Evolutionary conservation across 37 sponge, comb jelly and placozoan species (phyloP), one percentile per base, ranked within the genome.

Genomic region (Geodia barretti): DNA sequence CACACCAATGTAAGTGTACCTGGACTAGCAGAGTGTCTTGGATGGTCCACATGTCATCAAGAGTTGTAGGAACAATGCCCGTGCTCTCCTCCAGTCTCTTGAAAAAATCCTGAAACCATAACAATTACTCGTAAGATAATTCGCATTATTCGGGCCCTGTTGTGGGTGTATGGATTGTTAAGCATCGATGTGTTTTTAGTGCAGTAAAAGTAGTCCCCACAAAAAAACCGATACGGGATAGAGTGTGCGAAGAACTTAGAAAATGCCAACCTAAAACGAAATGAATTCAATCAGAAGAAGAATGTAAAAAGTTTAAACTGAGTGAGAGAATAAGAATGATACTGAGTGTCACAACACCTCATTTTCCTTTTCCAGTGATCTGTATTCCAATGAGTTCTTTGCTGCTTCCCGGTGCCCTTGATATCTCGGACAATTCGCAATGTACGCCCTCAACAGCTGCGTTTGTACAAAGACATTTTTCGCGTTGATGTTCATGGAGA

Each of bases 101-200:
- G 25, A 92, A 85, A 47, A 92, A 82, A 70, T 84, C 88, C 92
- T 92, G 17, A 3, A 68, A n/a, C n/a, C n/a, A n/a, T n/a, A n/a
- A n/a, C n/a, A n/a, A n/a, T n/a, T n/a, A n/a, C n/a, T n/a, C n/a
- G n/a, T n/a, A n/a, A n/a, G n/a, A n/a, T n/a, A n/a, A n/a, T n/a
- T n/a, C n/a, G n/a, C n/a, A n/a, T n/a, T n/a, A n/a, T n/a, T n/a
- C n/a, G n/a, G n/a, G n/a, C n/a, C n/a, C n/a, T n/a, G n/a, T n/a
- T n/a, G n/a, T n/a, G n/a, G n/a, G n/a, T n/a, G n/a, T n/a, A n/a
- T n/a, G n/a, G n/a, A n/a, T n/a, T n/a, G n/a, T n/a, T n/a, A n/a
- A n/a, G n/a, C n/a, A n/a, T n/a, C n/a, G n/a, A n/a, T n/a, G n/a
- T n/a, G n/a, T n/a, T n/a, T n/a, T n/a, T n/a, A 70, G 69, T 37